Conservation (phyloP, 2,797 vertebrate species). For the Hirundo rustica region DNA sequence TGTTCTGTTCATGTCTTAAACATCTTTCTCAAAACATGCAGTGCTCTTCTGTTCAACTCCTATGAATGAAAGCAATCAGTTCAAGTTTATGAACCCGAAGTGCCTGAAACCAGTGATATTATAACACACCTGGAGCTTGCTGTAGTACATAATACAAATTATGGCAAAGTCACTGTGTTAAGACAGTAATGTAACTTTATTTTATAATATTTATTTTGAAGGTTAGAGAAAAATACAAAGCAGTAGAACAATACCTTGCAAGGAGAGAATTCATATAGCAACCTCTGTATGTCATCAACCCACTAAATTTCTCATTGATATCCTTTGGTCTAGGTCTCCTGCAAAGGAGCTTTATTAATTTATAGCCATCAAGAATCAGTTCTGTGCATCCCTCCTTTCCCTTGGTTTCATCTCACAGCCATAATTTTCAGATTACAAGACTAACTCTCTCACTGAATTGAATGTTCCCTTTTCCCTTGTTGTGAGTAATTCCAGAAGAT, state of each 20-base stretch:
- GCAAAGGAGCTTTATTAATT: not conserved
- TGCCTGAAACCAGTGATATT: not conserved
- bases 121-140: not conserved
- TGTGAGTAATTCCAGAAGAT: not conserved
- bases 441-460: not conserved
- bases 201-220: not conserved
- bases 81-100: not conserved
- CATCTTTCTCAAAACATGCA: not conserved
- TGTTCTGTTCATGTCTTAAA: not conserved
- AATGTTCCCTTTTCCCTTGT: not conserved
- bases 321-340: not conserved
- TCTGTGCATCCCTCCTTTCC: not conserved
- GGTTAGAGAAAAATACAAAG: not conserved
- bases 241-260: not conserved
- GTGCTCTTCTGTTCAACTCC: not conserved
- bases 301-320: not conserved
- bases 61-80: not conserved
- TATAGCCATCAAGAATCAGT: not conserved
- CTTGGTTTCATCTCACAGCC: not conserved
- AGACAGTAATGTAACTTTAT: not conserved
- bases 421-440: not conserved
- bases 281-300: not conserved
- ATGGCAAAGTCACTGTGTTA: not conserved
- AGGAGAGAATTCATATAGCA: not conserved
- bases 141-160: not conserved